Base-by-base conservation (phyloP, 2,888 invertebrate genomes). In the Latrodectus hesperus region DNA sequence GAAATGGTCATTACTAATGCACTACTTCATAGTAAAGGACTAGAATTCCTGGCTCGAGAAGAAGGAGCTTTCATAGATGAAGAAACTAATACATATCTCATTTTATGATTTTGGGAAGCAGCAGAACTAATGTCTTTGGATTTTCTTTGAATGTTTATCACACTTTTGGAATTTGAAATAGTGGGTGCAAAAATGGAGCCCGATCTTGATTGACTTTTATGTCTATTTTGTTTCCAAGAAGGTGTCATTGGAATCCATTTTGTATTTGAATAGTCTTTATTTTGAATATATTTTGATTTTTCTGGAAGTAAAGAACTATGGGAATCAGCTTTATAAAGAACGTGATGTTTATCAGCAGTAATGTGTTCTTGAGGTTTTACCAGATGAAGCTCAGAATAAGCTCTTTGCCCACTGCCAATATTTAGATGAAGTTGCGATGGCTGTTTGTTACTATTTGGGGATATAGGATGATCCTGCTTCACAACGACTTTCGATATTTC, bases 191-290 rank as follows among this genome's bases (percentile, higher is more conserved):
- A 12, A 60, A 16, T 60, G 14, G n/a, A 60, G 1, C n/a, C 60
- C n/a, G 60, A 16, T 60, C 60, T n/a, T 6, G 12, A 60, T 60
- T 6, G 14, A 60, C n/a, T 60, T 60, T 60, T 12, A 60, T 10
- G 60, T 16, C 12, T 12, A 60, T 10, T 60, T 60, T 60, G 60
- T 14, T 60, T 82, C 67, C 72, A 78, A 5, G 60, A 51, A 12
- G 77, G 84, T 0, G 84, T 67, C 73, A 84, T 53, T 4, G 84
- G 84, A 49, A 84, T 84, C 84, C 84, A 84, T n/a, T 78, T 77
- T 26, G 60, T 17, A 11, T 71, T 76, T 8, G 74, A 52, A 68
- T 81, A 81, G 26, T 84, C 84, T 49, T 78, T 72, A 22, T 72
- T 49, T 26, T 65, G 64, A 6, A 77, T 9, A 14, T n/a, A 14